Conservation (phyloP, 2,888 invertebrate genomes). For the Mamestra brassicae region DNA sequence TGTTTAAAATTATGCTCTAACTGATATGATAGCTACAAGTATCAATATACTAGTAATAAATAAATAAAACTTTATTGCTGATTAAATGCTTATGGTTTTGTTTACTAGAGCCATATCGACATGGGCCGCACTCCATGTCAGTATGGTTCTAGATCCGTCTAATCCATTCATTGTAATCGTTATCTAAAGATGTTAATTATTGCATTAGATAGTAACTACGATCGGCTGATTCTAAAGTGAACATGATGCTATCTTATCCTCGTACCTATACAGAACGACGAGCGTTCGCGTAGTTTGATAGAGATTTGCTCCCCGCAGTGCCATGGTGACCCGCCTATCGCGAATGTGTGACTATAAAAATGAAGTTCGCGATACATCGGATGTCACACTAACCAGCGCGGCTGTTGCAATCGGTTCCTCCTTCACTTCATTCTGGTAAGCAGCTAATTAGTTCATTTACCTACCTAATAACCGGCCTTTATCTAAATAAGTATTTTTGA, state of each 20-base stretch:
- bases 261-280: neutral
- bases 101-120: constrained; percentile 13
- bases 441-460: neutral
- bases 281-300: constrained; percentile 4
- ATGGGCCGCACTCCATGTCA: neutral
- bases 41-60: neutral
- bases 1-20: too few relatives aligned
- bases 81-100: constrained; percentile 4
- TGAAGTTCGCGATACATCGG: constrained; percentile 3
- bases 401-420: constrained; percentile 23
- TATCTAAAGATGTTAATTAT: neutral
- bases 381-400: constrained; percentile 29
- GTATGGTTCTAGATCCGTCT: constrained; percentile 9
- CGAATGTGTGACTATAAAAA: constrained; percentile 31
- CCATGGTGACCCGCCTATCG: constrained; percentile 35
- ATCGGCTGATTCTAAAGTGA: constrained; percentile 3
- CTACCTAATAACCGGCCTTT: neutral
- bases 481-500: too few relatives aligned
- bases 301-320: constrained; percentile 20
- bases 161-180: constrained; percentile 22
- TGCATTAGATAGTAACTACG: constrained; percentile 12
- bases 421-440: constrained; percentile 33
- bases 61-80: neutral
- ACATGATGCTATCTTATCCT: constrained; percentile 26
- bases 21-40: neutral